Conservation (phyloP, 2,113 vertebrate species). For the Varanus salvator region DNA sequence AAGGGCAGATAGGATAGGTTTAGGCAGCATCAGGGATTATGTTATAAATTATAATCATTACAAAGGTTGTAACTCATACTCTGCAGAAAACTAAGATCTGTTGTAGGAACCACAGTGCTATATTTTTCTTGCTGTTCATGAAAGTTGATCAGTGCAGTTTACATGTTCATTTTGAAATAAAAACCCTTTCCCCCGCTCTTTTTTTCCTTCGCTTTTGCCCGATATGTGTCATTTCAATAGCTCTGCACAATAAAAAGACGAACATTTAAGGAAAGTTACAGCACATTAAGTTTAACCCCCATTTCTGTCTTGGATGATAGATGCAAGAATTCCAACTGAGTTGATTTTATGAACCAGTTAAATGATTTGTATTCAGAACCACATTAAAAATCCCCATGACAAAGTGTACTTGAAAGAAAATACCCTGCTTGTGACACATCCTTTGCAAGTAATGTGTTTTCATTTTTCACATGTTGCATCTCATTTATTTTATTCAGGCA, state of each 20-base stretch:
- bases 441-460: slow-evolving; percentile 83
- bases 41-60: background rate
- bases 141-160: slow-evolving; percentile 14
- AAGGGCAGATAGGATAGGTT: background rate
- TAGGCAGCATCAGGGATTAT: background rate
- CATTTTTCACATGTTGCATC: slow-evolving; percentile 89
- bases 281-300: slow-evolving; percentile 83
- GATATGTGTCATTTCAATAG: slow-evolving; percentile 55
- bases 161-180: slow-evolving; percentile 1
- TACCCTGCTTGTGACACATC: slow-evolving; percentile 80
- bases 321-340: slow-evolving; percentile 81
- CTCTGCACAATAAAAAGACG: slow-evolving; percentile 64
- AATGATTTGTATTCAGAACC: slow-evolving; percentile 84
- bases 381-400: slow-evolving; percentile 82
- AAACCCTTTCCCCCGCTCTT: slow-evolving; percentile 10
- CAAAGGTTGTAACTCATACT: background rate
- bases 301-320: slow-evolving; percentile 82
- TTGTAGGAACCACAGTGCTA: background rate
- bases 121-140: slow-evolving; percentile 9
- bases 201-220: background rate
- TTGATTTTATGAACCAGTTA: slow-evolving; percentile 82
- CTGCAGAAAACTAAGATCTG: background rate
- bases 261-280: slow-evolving; percentile 78
- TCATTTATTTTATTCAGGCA: slow-evolving; percentile 86
- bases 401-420: slow-evolving; percentile 85